Conservation (phyloP, 2,888 invertebrate species). For the Diogma glabrata region DNA sequence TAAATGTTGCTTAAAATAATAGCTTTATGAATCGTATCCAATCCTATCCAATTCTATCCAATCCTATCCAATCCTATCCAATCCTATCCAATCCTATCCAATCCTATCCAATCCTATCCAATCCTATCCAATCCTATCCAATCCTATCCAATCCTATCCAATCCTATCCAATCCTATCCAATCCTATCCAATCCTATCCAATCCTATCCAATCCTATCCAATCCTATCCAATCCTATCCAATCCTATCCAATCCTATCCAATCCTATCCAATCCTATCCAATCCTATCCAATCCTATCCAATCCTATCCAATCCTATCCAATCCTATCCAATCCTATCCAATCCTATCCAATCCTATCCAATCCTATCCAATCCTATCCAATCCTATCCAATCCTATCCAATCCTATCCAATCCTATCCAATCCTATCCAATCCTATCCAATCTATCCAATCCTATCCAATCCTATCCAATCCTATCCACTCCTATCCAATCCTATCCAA, state of each 20-base stretch:
- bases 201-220: background rate
- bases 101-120: background rate
- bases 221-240: background rate
- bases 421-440: background rate
- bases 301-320: background rate
- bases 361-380: background rate
- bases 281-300: background rate
- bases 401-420: background rate
- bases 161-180: background rate
- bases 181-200: background rate
- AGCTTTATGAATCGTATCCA: background rate
- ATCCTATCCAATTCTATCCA: background rate
- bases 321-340: background rate
- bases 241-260: background rate
- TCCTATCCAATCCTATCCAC: background rate
- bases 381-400: background rate
- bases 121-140: background rate
- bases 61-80: background rate
- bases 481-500: background rate
- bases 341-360: background rate
- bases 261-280: background rate
- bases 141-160: background rate
- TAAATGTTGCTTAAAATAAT: no score
- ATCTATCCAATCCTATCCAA: background rate
- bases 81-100: background rate